A percentile compares a stretch with the other conserved stretches of the same genome.
Conservation (phyloP, 2,797 vertebrate species). For the Microtus obscurus region DNA sequence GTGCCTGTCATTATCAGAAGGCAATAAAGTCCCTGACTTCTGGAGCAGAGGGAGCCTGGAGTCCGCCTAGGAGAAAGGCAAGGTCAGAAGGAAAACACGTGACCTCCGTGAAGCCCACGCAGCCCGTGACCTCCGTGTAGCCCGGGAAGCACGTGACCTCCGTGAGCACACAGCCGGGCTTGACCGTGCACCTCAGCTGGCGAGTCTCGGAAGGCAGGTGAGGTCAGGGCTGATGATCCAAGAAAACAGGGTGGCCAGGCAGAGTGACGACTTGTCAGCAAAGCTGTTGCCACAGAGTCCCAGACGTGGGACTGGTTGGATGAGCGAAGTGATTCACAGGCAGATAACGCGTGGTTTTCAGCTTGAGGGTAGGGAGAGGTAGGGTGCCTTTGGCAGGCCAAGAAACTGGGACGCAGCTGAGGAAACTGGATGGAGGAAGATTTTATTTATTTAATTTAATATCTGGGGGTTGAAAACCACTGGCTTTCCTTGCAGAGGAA, state of each 20-base stretch:
- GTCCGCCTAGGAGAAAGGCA: neutral
- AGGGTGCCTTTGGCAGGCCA: neutral
- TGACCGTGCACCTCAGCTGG: neutral
- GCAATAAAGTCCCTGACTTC: neutral
- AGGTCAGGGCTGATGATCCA: neutral
- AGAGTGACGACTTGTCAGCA: neutral
- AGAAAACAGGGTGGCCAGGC: neutral
- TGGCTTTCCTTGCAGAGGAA: neutral
- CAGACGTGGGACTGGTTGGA: neutral
- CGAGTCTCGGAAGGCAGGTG: too few relatives aligned
- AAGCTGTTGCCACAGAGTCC: neutral
- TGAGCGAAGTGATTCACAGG: slow-evolving; percentile 6
- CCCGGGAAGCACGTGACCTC: neutral
- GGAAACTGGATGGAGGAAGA: neutral
- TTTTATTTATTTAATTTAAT: neutral
- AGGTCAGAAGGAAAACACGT: neutral
- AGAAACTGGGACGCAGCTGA: neutral
- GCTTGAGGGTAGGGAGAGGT: neutral
- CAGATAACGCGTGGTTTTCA: neutral
- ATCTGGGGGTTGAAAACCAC: neutral
- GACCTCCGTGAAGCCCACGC: too few relatives aligned
- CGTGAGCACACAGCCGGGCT: too few relatives aligned
- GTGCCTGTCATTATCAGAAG: neutral
- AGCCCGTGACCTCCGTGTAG: too few relatives aligned
- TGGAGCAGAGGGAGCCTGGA: neutral